A percentile compares a stretch with the other conserved stretches of the same genome.
phyloP scores from a whole-genome alignment of 2,888 invertebrate genomes.

The Adelphocoris suturalis region DNA sequence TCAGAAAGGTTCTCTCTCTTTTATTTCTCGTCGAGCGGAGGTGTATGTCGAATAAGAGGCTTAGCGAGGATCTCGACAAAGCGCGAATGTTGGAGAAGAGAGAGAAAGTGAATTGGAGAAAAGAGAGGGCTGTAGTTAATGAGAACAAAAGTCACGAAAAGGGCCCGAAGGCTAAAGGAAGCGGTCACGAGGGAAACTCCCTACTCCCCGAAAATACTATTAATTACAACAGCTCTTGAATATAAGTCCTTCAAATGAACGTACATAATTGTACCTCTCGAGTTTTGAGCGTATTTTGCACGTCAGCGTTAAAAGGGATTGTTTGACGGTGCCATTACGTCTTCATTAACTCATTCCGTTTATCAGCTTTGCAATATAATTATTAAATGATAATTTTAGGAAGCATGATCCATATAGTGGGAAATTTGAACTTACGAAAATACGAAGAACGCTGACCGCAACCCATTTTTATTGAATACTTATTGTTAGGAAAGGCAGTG shows the following conservation, averaged over 20 bases:
- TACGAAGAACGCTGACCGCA: no score
- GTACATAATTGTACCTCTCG: neutral
- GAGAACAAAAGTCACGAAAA: constrained; percentile 44
- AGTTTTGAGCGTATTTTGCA: no score
- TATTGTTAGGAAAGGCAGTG: no score
- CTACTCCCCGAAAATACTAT: neutral
- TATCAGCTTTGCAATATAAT: no score
- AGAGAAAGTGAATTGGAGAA: neutral
- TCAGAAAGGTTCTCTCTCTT: neutral
- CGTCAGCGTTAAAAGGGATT: no score
- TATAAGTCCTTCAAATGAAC: constrained; percentile 20
- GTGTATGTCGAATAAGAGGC: constrained; percentile 19
- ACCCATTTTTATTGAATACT: no score
- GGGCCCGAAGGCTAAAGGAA: constrained; percentile 3
- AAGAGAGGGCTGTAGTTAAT: constrained; percentile 15
- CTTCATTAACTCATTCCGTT: no score
- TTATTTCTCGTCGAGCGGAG: neutral
- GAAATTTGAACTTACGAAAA: no score
- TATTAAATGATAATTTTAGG: no score
- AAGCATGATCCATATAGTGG: no score
- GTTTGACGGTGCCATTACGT: no score
- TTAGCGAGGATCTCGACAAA: neutral
- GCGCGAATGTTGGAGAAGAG: neutral
- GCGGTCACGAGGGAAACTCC: constrained; percentile 16
- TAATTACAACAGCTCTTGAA: constrained; percentile 6